phyloP scores from a whole-genome alignment of 2,797 vertebrate species.

The Poeciliopsis paucimaculata region DNA sequence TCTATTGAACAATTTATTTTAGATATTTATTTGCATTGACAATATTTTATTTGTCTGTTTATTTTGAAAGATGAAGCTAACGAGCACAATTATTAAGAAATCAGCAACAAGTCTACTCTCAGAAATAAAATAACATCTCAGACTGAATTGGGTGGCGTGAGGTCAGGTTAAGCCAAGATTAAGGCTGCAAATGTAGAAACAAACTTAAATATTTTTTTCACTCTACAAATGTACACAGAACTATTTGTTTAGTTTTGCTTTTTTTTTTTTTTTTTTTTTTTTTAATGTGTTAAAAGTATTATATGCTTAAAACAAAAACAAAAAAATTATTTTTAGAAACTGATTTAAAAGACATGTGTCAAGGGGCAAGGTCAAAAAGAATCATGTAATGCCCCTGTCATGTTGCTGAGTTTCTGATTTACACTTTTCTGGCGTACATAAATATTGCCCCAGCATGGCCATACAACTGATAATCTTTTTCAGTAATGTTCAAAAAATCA shows the following conservation, averaged over 20 bases:
- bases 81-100: background rate
- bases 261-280: no score
- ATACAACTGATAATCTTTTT: background rate
- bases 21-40: background rate
- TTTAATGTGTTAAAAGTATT: no score
- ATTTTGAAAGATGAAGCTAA: background rate
- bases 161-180: background rate
- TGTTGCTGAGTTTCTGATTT: background rate
- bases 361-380: background rate
- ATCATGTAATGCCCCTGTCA: background rate
- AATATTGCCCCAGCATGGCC: background rate
- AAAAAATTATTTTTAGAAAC: background rate
- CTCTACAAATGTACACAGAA: no score
- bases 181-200: no score
- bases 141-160: background rate
- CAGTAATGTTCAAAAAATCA: background rate
- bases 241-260: no score
- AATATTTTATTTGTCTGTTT: background rate
- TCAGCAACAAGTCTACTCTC: background rate
- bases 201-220: no score
- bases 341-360: background rate
- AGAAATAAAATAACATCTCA: background rate
- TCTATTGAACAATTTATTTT: background rate
- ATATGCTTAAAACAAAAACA: no score
- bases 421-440: background rate